Evolutionary conservation across 2,113 vertebrate species (phyloP).

Genomic region (Lophochroa leadbeateri): DNA sequence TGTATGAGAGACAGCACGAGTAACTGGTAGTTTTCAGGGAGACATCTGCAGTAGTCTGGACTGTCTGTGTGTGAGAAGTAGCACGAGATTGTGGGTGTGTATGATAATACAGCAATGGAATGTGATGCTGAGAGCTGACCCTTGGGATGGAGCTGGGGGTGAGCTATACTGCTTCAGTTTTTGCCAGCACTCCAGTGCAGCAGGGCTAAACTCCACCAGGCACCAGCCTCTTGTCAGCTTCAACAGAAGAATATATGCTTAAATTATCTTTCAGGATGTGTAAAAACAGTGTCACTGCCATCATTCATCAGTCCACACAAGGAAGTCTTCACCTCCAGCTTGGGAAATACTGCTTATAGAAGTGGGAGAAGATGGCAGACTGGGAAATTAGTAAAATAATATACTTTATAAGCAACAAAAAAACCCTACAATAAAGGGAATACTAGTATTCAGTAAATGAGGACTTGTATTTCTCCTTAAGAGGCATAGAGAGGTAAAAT

Average conservation of each 20-base stretch:
- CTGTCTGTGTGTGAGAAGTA: background rate
- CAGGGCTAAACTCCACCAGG: background rate
- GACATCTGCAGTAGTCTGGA: background rate
- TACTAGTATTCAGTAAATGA: background rate
- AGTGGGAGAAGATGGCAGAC: background rate
- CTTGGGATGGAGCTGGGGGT: background rate
- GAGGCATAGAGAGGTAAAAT: background rate
- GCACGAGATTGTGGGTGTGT: fast-evolving
- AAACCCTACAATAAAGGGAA: background rate
- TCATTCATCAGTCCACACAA: background rate
- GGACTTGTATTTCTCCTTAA: background rate
- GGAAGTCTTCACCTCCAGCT: background rate
- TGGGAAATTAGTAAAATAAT: background rate
- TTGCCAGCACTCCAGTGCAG: background rate
- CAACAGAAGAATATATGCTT: background rate
- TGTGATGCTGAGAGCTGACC: background rate
- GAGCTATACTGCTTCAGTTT: background rate
- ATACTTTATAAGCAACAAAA: background rate
- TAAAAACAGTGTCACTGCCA: background rate
- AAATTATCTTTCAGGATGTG: background rate
- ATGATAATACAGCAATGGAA: background rate
- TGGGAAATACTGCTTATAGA: background rate
- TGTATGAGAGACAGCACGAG: background rate
- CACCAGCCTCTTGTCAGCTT: background rate
- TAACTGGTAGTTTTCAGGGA: background rate